Conservation (phyloP, 1,140 invertebrate species). For the Bombus cullumanus region DNA sequence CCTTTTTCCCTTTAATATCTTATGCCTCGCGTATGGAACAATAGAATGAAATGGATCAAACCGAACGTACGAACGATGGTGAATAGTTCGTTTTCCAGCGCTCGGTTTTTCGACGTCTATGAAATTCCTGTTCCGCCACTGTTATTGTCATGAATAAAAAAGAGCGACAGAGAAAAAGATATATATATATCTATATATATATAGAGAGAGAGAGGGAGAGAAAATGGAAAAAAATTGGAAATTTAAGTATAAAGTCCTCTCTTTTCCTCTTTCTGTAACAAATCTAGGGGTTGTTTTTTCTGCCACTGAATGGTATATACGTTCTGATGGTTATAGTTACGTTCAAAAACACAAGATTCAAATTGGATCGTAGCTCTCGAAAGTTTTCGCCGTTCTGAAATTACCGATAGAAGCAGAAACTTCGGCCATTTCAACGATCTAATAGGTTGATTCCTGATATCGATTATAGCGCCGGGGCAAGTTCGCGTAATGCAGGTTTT, state of each 20-base stretch:
- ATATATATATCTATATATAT: neutral
- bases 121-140: neutral
- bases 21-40: neutral
- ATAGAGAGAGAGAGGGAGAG: no score
- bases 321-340: neutral
- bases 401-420: slow-evolving; percentile 27
- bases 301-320: neutral
- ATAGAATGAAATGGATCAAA: slow-evolving; percentile 5
- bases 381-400: slow-evolving; percentile 15
- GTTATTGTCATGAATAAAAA: neutral
- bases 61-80: neutral
- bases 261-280: neutral
- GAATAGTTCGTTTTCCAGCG: slow-evolving; percentile 29
- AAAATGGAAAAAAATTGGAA: neutral
- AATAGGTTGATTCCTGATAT: slow-evolving; percentile 40
- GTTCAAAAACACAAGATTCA: neutral
- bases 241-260: neutral
- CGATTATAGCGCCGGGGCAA: slow-evolving; percentile 17
- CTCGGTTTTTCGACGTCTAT: slow-evolving; percentile 17
- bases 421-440: slow-evolving; percentile 24
- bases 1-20: slow-evolving; percentile 1
- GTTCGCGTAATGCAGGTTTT: slow-evolving; percentile 2
- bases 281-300: neutral
- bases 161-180: neutral
- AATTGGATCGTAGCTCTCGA: slow-evolving; percentile 3